A percentile compares a stretch with the other conserved stretches of the same genome.
Conservation (phyloP, 2,888 invertebrate species). For the Elegia similella region DNA sequence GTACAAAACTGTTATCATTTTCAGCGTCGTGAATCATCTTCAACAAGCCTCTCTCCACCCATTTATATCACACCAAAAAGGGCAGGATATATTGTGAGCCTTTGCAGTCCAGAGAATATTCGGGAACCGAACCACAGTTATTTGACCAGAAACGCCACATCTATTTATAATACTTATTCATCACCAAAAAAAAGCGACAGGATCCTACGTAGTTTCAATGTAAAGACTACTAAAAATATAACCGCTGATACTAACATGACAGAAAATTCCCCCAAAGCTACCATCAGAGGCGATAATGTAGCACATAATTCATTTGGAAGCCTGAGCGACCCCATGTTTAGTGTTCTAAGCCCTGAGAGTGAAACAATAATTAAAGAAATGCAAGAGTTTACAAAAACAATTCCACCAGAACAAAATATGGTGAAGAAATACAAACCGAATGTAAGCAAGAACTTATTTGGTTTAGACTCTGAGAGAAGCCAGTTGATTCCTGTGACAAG, state of each 20-base stretch:
- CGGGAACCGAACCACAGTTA: slow-evolving; percentile 27
- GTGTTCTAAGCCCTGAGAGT: slow-evolving; percentile 27
- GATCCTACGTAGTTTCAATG: slow-evolving; percentile 52
- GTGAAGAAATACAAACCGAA: slow-evolving; percentile 27
- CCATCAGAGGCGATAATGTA: background rate
- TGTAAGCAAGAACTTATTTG: slow-evolving; percentile 17
- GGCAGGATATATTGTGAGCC: slow-evolving; percentile 26
- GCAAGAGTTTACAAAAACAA: background rate
- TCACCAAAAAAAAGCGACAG: slow-evolving; percentile 40
- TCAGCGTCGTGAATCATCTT: slow-evolving; percentile 49
- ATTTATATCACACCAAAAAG: slow-evolving; percentile 49
- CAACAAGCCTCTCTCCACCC: slow-evolving; percentile 51
- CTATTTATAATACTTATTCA: slow-evolving; percentile 18
- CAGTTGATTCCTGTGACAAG: slow-evolving; percentile 26
- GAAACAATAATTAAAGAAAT: background rate
- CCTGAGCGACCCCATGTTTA: slow-evolving; percentile 26
- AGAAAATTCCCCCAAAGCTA: background rate
- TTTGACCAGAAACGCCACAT: slow-evolving; percentile 12
- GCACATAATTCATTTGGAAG: background rate
- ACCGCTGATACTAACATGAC: slow-evolving; percentile 30
- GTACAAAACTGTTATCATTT: slow-evolving; percentile 21
- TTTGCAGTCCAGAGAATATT: slow-evolving; percentile 34
- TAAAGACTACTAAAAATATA: slow-evolving; percentile 30
- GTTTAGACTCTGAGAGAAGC: slow-evolving; percentile 3
- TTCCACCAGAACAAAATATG: slow-evolving; percentile 21